phyloP scores from a whole-genome alignment of 2,797 vertebrate species.

The Lutjanus campechanus region DNA sequence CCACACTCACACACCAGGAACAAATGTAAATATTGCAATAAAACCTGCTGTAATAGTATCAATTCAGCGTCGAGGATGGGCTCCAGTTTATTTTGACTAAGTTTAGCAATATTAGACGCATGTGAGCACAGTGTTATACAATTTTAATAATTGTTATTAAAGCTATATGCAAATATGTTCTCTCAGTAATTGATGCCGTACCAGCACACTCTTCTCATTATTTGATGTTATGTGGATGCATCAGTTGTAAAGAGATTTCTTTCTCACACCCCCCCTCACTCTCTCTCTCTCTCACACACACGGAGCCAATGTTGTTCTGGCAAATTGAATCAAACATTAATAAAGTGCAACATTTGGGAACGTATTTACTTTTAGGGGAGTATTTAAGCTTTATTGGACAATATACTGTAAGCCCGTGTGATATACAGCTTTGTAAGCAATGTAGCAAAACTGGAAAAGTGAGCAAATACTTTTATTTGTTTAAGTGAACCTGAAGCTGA shows the following conservation, averaged over 20 bases:
- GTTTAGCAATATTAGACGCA: slow-evolving; percentile 74
- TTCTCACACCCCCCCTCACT: slow-evolving; percentile 7
- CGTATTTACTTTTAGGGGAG: slow-evolving; percentile 5
- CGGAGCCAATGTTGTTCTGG: slow-evolving; percentile 25
- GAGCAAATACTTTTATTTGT: slow-evolving; percentile 37
- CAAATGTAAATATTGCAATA: slow-evolving; percentile 90
- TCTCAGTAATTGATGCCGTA: slow-evolving; percentile 54
- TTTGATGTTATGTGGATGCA: slow-evolving; percentile 52
- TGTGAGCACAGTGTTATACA: slow-evolving; percentile 49
- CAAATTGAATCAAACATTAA: slow-evolving; percentile 39
- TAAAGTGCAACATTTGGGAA: slow-evolving; percentile 41
- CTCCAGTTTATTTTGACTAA: slow-evolving; percentile 70
- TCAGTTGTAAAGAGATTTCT: slow-evolving; percentile 60
- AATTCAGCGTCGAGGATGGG: slow-evolving; percentile 68
- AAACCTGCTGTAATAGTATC: slow-evolving; percentile 82
- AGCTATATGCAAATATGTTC: slow-evolving; percentile 66
- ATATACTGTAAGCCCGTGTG: background rate
- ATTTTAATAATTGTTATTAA: slow-evolving; percentile 75
- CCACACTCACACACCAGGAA: slow-evolving; percentile 83
- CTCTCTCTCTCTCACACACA: slow-evolving; percentile 1
- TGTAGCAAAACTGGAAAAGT: slow-evolving; percentile 33
- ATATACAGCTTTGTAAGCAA: slow-evolving; percentile 18
- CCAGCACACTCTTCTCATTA: slow-evolving; percentile 24
- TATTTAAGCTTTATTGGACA: slow-evolving; percentile 13
- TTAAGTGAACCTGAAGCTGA: slow-evolving; percentile 49